These are phyloP conservation scores for Saturnia japonica DNA, from an alignment of 2,888 invertebrate species.

Conservation along the genomic window DNA sequence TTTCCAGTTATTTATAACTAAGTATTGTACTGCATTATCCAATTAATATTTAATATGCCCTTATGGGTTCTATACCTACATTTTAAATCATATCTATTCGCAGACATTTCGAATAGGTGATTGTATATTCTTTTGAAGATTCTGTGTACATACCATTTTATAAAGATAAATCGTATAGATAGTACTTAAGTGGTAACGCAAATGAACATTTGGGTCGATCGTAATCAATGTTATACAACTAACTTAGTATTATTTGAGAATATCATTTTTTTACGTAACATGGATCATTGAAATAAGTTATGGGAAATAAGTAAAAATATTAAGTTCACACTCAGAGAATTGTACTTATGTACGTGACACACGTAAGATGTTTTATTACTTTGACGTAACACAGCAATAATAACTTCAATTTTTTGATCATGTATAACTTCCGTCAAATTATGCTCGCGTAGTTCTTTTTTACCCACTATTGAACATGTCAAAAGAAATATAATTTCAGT, in stretches of 20 bases:
- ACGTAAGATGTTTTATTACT: too few species aligned
- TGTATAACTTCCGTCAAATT: too few species aligned
- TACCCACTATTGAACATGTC: too few species aligned
- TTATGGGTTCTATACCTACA: not conserved
- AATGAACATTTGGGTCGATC: constrained; percentile 42
- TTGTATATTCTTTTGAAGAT: not conserved
- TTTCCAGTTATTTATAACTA: too few species aligned
- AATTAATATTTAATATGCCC: not conserved
- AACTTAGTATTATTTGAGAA: constrained; percentile 37
- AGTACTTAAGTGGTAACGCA: constrained; percentile 36
- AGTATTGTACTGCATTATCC: too few species aligned
- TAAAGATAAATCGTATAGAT: constrained; percentile 35
- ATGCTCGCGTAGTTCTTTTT: too few species aligned
- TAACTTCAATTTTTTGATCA: too few species aligned
- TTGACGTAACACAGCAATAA: too few species aligned
- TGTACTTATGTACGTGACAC: too few species aligned
- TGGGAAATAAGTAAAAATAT: not conserved
- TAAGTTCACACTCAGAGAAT: not conserved
- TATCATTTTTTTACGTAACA: constrained; percentile 28
- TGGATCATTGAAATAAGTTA: not conserved
- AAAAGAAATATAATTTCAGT: not conserved
- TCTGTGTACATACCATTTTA: constrained; percentile 33
- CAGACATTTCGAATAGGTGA: not conserved
- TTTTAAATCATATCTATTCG: not conserved
- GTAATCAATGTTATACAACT: constrained; percentile 41